A percentile compares a stretch with the other conserved stretches of the same genome.
phyloP scores from a whole-genome alignment of 2,113 vertebrate genomes.

The Dipodomys ordii region DNA sequence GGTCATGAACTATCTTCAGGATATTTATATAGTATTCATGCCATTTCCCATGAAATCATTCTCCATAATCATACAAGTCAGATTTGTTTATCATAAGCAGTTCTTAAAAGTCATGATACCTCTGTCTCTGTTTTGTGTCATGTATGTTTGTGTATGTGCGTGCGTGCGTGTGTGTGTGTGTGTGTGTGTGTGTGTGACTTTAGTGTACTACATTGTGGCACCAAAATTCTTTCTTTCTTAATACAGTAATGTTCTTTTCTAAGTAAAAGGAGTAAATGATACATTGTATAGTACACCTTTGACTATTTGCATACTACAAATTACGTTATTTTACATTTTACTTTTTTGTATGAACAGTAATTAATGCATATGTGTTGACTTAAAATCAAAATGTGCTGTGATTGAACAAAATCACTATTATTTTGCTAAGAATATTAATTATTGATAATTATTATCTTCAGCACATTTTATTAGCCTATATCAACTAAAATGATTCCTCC shows the following conservation, averaged over 20 bases:
- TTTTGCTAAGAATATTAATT: too few relatives aligned
- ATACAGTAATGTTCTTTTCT: too few relatives aligned
- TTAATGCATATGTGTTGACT: background rate
- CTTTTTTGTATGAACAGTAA: background rate
- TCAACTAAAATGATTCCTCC: background rate
- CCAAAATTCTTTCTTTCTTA: background rate
- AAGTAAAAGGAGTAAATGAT: background rate
- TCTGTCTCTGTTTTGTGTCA: background rate
- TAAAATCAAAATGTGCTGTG: background rate
- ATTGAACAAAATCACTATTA: background rate
- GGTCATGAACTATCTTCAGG: background rate
- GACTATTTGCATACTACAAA: background rate
- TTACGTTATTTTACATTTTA: background rate
- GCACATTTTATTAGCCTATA: background rate
- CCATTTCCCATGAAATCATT: background rate
- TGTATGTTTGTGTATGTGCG: too few relatives aligned
- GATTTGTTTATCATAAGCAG: background rate
- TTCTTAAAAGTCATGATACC: background rate
- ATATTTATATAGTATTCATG: background rate
- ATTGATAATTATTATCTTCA: constrained; percentile 11
- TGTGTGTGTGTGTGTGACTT: background rate
- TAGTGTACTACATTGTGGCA: background rate
- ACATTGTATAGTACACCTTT: background rate
- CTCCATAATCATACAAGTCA: background rate
- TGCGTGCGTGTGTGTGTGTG: too few relatives aligned